These are phyloP conservation scores for Cydia splendana DNA, from an alignment of 1,140 invertebrate genomes.

Conservation along the genomic window DNA sequence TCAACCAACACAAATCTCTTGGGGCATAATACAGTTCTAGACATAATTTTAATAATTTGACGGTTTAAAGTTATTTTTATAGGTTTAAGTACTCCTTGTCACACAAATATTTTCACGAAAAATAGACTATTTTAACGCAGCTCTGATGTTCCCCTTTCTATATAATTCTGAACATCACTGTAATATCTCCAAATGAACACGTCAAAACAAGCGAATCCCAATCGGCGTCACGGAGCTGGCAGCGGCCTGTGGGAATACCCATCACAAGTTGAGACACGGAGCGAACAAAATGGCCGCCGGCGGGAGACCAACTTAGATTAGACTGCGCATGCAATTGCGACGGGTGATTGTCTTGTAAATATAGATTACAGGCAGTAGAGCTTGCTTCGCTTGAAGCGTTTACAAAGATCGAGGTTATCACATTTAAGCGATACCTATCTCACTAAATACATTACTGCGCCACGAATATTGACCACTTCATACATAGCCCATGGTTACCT, in stretches of 20 bases:
- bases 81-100: too few species aligned
- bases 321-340: not conserved
- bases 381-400: not conserved
- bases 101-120: too few species aligned
- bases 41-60: too few species aligned
- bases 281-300: not conserved
- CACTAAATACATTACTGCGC: too few species aligned
- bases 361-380: not conserved
- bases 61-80: too few species aligned
- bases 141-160: not conserved
- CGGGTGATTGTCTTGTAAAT: not conserved
- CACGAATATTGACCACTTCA: too few species aligned
- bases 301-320: constrained; percentile 3
- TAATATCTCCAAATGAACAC: not conserved
- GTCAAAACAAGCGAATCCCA: constrained; percentile 16
- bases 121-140: too few species aligned
- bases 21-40: too few species aligned
- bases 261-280: constrained; percentile 1
- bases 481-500: too few species aligned
- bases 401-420: too few species aligned
- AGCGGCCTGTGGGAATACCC: constrained; percentile 1
- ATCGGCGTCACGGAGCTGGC: not conserved
- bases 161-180: not conserved
- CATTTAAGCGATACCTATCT: too few species aligned
- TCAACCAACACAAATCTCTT: too few species aligned